Base-by-base conservation (phyloP, 64 coral and sea anemone species). In the Anthopleura sola region DNA sequence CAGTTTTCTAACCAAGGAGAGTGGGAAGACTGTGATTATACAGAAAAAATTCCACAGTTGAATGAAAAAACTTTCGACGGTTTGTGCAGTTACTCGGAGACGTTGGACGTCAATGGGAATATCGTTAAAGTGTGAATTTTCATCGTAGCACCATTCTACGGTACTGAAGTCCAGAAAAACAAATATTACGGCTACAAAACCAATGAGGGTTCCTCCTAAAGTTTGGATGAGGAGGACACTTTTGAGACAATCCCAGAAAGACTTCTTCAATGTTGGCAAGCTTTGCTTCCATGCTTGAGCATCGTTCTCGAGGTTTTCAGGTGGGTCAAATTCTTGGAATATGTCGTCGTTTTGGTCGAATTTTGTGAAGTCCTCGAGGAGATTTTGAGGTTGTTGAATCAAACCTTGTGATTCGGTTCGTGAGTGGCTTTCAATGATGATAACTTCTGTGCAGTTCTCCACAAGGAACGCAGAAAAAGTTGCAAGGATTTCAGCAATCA, bases 41-140 rank as follows among this genome's bases (percentile, higher is more conserved):
- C 82, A 76, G 29, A 48, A 84, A 36, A 92, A 92, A 79, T 95
- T 75, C 94, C 94, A 95, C 6, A 95, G 47, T 56, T 95, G 46
- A 49, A 92, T 95, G 21, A 92, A 40, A 46, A 95, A 95, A 6
- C 93, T 86, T 86, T 95, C 93, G 13, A 95, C 60, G 31, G 93
- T 76, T 15, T 85, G 79, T 17, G 75, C 54, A 23, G 86, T 75
- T 17, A 88, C 90, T 78, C 93, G 81, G 39, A 95, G 78, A 19
- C 85, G 88, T 49, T 92, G 89, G n/a, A 95, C 87, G 7, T 58
- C 17, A 21, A 20, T 53, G 3, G 93, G 90, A 81, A 95, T 95
- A 16, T 84, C 53, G 37, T 95, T 82, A 86, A 90, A 95, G 37
- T 38, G 44, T 51, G 18, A 0, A 4, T 81, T 95, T 83, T 86